Conservation (phyloP, 2,113 vertebrate species). For the Ochotona curzoniae region DNA sequence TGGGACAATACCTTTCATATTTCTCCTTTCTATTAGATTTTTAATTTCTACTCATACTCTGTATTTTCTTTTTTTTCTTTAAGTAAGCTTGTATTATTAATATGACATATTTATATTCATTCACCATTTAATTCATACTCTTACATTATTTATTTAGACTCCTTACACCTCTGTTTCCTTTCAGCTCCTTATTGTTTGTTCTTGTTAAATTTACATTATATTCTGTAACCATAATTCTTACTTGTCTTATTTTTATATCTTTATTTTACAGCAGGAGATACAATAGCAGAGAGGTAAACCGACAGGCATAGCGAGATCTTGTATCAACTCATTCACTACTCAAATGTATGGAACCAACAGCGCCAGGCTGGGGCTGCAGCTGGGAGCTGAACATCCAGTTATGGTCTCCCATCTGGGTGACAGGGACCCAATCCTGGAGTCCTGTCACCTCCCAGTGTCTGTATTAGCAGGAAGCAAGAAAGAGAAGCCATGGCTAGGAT, state of each 20-base stretch:
- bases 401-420: too few species aligned
- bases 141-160: background rate
- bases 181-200: background rate
- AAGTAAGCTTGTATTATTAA: background rate
- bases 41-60: background rate
- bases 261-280: too few species aligned
- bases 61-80: background rate
- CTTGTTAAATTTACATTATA: background rate
- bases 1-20: background rate
- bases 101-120: background rate
- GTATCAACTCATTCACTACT: too few species aligned
- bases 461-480: too few species aligned
- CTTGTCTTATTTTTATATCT: background rate
- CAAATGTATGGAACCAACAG: too few species aligned
- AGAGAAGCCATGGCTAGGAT: too few species aligned
- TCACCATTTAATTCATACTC: background rate
- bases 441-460: too few species aligned
- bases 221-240: background rate
- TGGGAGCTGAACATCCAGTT: too few species aligned
- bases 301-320: too few species aligned
- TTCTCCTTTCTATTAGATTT: background rate
- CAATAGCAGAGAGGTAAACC: too few species aligned
- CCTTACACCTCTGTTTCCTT: background rate
- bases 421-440: too few species aligned
- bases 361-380: too few species aligned